Percentiles rank a stretch among this genome's conserved stretches.
Evolutionary conservation across 1,140 invertebrate species (phyloP).

Genomic region (Cylas formicarius): DNA sequence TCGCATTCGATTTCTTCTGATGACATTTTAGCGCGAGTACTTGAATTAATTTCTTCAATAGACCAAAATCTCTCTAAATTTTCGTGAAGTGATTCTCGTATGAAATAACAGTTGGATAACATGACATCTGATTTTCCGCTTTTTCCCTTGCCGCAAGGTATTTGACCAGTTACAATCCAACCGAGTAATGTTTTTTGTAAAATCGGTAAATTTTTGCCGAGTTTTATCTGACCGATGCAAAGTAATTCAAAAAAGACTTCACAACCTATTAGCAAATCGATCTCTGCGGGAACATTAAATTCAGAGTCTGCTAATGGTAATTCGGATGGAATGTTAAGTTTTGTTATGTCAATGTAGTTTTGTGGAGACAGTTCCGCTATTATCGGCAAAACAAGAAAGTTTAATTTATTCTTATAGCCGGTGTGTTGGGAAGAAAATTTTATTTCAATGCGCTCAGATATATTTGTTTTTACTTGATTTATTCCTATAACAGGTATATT

Average conservation of each 20-base stretch:
- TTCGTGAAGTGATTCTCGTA: conserved; percentile 2
- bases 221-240: conserved; percentile 16
- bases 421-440: conserved; percentile 3
- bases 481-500: conserved; percentile 11
- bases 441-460: not conserved
- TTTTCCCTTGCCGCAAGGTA: not conserved
- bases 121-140: not conserved
- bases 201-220: conserved; percentile 20
- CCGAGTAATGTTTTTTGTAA: conserved; percentile 33
- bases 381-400: conserved; percentile 8
- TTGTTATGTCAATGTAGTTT: not conserved
- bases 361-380: conserved; percentile 8
- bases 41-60: conserved; percentile 2
- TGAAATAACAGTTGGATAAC: conserved; percentile 3
- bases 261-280: conserved; percentile 30
- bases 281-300: conserved; percentile 22
- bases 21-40: conserved; percentile 2
- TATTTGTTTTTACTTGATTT: conserved; percentile 6
- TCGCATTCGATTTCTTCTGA: conserved; percentile 21
- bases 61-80: conserved; percentile 14
- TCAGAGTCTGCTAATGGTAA: conserved; percentile 30
- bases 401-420: conserved; percentile 6
- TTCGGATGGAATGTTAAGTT: conserved; percentile 25
- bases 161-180: conserved; percentile 22
- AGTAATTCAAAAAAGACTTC: conserved; percentile 29